Evolutionary conservation across 2,888 invertebrate species (phyloP), one percentile per base, ranked within the genome.

Genomic region (Hybos culiciformis): DNA sequence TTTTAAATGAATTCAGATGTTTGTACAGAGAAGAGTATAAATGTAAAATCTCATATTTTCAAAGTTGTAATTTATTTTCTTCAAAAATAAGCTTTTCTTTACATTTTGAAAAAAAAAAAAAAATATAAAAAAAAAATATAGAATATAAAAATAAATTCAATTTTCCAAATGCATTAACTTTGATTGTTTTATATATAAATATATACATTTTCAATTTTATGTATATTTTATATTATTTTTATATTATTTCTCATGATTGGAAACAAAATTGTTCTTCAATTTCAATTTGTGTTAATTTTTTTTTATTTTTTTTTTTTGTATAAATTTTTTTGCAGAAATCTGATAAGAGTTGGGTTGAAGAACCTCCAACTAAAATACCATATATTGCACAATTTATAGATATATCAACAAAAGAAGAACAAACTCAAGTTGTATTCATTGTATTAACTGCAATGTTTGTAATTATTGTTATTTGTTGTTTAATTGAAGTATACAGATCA

Each of bases 301-400:
- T 21, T 37, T 6, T 39, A 29, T 9, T 31, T 17, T 19, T 39
- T 26, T 37, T 37, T 4, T 37, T 12, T 17, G 24, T 32, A 18
- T 9, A 18, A n/a, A 5, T 36, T 41, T 37, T 17, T 15, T 41
- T 51, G 48, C 55, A 83, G 83, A 82, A 78, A 44, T 77, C 77
- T 7, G 84, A 84, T 52, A 80, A 78, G 55, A 79, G 80, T 0
- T 88, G 87, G 87, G 83, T 83, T 4, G 83, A 83, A 62, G 86
- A 87, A 57, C 83, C 86, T 3, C 87, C 87, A 0, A 78, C 78
- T 29, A 72, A 82, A 41, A 74, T 80, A 11, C 73, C 80, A 0
- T 87, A 86, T 60, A 79, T 80, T 53, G 81, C 84, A 2, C 69
- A 78, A 26, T 80, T 83, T 60, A 77, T 80, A 26, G 77, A 80